Evolutionary conservation across 1,140 invertebrate species (phyloP).

Genomic region (Drosophila ironensis): DNA sequence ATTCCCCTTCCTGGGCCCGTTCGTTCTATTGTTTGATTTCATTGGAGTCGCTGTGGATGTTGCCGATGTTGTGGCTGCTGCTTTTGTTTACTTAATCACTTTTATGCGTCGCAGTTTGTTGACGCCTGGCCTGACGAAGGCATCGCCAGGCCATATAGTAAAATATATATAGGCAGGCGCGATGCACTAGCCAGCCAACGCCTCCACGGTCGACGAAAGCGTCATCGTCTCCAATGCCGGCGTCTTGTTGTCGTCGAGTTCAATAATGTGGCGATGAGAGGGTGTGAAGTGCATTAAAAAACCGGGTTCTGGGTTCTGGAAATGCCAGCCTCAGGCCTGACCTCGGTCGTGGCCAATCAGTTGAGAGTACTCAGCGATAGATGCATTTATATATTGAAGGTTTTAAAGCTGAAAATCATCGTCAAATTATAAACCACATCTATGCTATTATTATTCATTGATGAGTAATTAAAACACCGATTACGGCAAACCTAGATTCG

Average conservation of each 20-base stretch:
- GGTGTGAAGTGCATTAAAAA: constrained; percentile 40
- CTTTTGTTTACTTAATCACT: constrained; percentile 65
- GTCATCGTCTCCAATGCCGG: constrained; percentile 10
- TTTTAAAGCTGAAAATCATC: no score
- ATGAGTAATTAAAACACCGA: no score
- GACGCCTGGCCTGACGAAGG: constrained; percentile 22
- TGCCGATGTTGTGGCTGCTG: constrained; percentile 10
- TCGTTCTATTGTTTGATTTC: constrained; percentile 54
- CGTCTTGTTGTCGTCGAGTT: constrained; percentile 27
- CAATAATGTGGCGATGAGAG: constrained; percentile 7
- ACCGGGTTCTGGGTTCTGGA: no score
- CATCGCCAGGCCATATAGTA: constrained; percentile 12
- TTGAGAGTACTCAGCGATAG: background rate
- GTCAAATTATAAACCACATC: no score
- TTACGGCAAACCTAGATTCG: no score
- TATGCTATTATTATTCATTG: no score
- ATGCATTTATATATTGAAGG: no score
- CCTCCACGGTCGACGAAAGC: constrained; percentile 32
- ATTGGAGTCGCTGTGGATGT: constrained; percentile 32
- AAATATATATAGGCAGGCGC: constrained; percentile 3
- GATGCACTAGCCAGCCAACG: constrained; percentile 38
- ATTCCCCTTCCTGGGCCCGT: background rate
- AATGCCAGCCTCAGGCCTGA: constrained; percentile 15
- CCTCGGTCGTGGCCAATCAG: background rate
- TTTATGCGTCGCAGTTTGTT: constrained; percentile 51